Conservation (phyloP, 1,140 invertebrate species). For the Prorops nasuta region DNA sequence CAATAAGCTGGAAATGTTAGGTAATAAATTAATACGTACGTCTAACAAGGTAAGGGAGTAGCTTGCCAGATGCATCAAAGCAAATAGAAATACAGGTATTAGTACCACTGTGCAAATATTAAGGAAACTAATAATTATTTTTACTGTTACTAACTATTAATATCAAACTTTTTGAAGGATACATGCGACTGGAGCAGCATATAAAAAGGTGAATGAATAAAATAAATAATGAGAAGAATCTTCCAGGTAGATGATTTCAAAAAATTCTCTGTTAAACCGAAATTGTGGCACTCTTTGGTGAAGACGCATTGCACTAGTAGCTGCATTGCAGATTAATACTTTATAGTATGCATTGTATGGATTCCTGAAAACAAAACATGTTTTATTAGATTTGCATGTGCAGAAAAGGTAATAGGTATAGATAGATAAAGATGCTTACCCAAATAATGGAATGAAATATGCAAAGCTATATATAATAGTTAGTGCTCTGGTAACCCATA, state of each 20-base stretch:
- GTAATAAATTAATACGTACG: constrained; percentile 66
- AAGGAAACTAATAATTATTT: constrained; percentile 53
- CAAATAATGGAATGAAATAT: constrained; percentile 86
- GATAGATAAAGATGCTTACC: constrained; percentile 62
- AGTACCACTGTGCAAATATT: constrained; percentile 71
- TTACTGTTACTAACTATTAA: constrained; percentile 8
- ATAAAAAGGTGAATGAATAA: constrained; percentile 91
- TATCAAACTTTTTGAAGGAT: constrained; percentile 61
- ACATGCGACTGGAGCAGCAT: constrained; percentile 83
- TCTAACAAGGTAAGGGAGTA: constrained; percentile 86
- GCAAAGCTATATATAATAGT: constrained; percentile 79
- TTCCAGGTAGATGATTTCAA: constrained; percentile 77
- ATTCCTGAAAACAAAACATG: constrained; percentile 63
- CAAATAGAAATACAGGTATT: constrained; percentile 85
- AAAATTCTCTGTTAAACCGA: constrained; percentile 77
- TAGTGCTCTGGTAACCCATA: constrained; percentile 80
- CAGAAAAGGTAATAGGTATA: neutral
- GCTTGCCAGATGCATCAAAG: constrained; percentile 85
- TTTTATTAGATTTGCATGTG: neutral
- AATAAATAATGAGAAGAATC: constrained; percentile 96
- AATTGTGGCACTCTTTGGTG: constrained; percentile 88
- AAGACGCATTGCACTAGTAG: constrained; percentile 87
- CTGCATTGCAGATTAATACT: constrained; percentile 86
- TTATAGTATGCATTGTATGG: constrained; percentile 86
- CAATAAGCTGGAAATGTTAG: constrained; percentile 5